Conservation (phyloP, 2,797 vertebrate species). For the Heliangelus exortis region DNA sequence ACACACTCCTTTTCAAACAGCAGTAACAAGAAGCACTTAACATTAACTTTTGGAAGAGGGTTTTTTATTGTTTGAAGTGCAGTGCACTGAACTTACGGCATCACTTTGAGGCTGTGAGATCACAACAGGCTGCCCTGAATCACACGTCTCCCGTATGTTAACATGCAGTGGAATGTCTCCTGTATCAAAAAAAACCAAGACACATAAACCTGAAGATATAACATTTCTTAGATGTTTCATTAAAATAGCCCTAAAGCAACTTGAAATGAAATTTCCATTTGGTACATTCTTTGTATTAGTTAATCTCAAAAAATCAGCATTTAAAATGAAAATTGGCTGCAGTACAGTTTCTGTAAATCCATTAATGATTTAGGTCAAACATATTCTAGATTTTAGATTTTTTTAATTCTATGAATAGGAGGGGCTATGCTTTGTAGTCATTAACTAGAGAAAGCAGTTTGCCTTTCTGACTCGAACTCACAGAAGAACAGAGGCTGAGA, state of each 20-base stretch:
- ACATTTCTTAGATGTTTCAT: background rate
- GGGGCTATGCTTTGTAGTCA: background rate
- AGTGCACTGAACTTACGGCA: conserved; percentile 82
- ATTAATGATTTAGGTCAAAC: background rate
- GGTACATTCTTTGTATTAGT: conserved; percentile 8
- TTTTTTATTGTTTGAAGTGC: background rate
- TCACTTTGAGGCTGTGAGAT: conserved; percentile 90
- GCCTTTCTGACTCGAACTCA: conserved; percentile 15
- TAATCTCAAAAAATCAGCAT: conserved; percentile 31
- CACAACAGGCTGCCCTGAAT: conserved; percentile 90
- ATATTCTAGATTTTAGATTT: background rate
- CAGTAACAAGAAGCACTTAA: background rate
- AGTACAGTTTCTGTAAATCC: background rate
- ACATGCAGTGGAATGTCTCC: conserved; percentile 93
- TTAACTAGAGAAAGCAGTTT: background rate
- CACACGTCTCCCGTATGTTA: conserved; percentile 91
- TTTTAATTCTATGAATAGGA: background rate
- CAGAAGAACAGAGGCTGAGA: background rate
- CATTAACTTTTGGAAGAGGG: background rate
- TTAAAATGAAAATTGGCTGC: conserved; percentile 49
- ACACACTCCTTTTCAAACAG: background rate
- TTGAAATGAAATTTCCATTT: background rate
- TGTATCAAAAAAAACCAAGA: conserved; percentile 63
- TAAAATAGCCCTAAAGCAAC: conserved; percentile 27
- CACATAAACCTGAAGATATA: background rate